phyloP scores from a whole-genome alignment of 2,113 vertebrate species.

The Rhineura floridana region DNA sequence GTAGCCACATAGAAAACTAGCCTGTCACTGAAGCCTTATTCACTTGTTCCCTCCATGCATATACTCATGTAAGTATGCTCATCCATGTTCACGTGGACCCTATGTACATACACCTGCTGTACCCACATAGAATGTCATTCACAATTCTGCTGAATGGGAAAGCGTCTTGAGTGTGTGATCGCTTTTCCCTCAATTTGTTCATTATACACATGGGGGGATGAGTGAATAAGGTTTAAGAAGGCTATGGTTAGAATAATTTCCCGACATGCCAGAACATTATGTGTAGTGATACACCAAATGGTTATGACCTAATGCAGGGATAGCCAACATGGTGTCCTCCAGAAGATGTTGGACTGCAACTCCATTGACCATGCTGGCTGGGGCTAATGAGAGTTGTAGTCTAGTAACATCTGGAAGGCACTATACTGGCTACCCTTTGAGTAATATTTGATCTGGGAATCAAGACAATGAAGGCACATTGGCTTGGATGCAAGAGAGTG shows the following conservation, averaged over 20 bases:
- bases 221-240: neutral
- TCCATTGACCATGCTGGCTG: too few species aligned
- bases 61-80: too few species aligned
- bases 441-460: neutral
- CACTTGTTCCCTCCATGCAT: neutral
- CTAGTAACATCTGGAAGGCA: too few species aligned
- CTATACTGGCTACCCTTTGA: too few species aligned
- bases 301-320: neutral
- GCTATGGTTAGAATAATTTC: neutral
- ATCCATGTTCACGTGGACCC: neutral
- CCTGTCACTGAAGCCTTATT: neutral
- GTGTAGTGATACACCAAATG: neutral
- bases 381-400: too few species aligned
- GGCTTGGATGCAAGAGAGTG: neutral
- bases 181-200: neutral
- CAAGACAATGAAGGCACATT: neutral
- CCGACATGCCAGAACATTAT: neutral
- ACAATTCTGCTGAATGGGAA: neutral
- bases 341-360: too few species aligned
- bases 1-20: neutral
- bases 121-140: neutral
- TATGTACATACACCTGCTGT: too few species aligned
- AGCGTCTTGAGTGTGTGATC: neutral
- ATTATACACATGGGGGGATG: neutral
- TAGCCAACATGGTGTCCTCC: too few species aligned